Percentiles rank a stretch among this genome's conserved stretches.
Evolutionary conservation across 1,140 invertebrate genomes (phyloP).

Genomic region (Thaumetopoea pityocampa): DNA sequence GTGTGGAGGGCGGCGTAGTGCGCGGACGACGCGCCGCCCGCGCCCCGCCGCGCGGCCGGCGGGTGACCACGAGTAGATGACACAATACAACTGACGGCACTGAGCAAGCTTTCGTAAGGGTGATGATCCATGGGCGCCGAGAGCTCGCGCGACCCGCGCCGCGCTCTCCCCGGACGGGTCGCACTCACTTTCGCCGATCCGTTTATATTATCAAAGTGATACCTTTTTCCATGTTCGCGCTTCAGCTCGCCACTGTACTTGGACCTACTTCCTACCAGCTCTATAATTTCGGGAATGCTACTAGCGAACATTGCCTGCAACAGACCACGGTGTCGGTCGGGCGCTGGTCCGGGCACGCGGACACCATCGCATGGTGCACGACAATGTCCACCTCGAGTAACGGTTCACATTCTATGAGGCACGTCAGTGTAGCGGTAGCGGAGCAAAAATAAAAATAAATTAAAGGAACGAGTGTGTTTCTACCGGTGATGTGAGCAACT

Average conservation of each 20-base stretch:
- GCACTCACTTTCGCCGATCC: slow-evolving; percentile 57
- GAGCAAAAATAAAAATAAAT: slow-evolving; percentile 71
- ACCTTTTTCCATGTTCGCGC: slow-evolving; percentile 98
- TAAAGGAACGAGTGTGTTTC: slow-evolving; percentile 67
- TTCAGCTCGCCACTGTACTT: slow-evolving; percentile 98
- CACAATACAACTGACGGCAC: slow-evolving; percentile 77
- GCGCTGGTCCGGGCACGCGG: slow-evolving; percentile 47
- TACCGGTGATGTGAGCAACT: slow-evolving; percentile 76
- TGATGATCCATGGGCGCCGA: slow-evolving; percentile 62
- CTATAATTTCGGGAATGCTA: slow-evolving; percentile 99
- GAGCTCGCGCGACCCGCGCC: slow-evolving; percentile 58
- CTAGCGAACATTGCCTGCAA: slow-evolving; percentile 97
- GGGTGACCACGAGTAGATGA: slow-evolving; percentile 72
- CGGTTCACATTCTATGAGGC: slow-evolving; percentile 61
- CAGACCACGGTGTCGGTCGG: slow-evolving; percentile 75
- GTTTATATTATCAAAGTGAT: slow-evolving; percentile 89
- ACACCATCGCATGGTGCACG: slow-evolving; percentile 73
- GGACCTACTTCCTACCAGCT: slow-evolving; percentile 97
- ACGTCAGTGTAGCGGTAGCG: slow-evolving; percentile 67
- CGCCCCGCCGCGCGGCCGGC: slow-evolving; percentile 28
- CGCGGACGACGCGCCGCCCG: slow-evolving; percentile 22
- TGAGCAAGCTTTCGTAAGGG: slow-evolving; percentile 71
- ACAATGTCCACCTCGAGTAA: slow-evolving; percentile 68
- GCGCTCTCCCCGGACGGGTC: slow-evolving; percentile 44
- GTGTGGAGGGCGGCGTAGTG: slow-evolving; percentile 24